Evolutionary conservation across 2,888 invertebrate species (phyloP).

Genomic region (Odontothrips loti): DNA sequence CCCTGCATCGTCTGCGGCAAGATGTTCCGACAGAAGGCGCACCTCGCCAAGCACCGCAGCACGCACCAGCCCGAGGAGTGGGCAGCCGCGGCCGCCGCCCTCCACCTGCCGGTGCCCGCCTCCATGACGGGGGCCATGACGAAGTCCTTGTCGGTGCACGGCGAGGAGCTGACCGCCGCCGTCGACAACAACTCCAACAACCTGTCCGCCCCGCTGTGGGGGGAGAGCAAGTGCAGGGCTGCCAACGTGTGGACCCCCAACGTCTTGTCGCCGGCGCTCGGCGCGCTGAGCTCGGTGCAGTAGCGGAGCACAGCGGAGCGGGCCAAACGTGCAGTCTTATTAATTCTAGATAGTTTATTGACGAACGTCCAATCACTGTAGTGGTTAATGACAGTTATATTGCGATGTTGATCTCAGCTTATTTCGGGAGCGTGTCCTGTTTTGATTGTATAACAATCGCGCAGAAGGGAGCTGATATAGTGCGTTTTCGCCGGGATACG

Average conservation of each 20-base stretch:
- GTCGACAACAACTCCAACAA: slow-evolving; percentile 9
- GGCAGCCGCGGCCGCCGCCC: not conserved
- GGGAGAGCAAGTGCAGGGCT: slow-evolving; percentile 1
- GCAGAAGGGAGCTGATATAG: too few species aligned
- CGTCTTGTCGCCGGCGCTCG: not conserved
- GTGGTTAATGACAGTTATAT: too few species aligned
- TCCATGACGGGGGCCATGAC: not conserved
- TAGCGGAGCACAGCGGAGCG: not conserved
- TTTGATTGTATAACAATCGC: too few species aligned
- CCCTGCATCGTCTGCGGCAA: slow-evolving; percentile 20
- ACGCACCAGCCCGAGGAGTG: slow-evolving; percentile 11
- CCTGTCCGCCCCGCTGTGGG: not conserved
- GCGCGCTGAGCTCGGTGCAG: too few species aligned
- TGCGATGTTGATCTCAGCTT: too few species aligned
- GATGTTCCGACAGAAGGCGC: slow-evolving; percentile 20
- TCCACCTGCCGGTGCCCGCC: not conserved
- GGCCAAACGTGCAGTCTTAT: not conserved
- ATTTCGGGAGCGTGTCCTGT: too few species aligned
- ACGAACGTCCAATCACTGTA: too few species aligned
- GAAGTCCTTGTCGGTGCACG: not conserved
- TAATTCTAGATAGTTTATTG: too few species aligned
- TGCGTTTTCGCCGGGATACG: too few species aligned
- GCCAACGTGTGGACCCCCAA: slow-evolving; percentile 9
- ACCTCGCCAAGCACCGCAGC: slow-evolving; percentile 44
- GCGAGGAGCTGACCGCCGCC: not conserved